These are phyloP conservation scores for Apotomis betuletana DNA, from an alignment of 2,888 invertebrate genomes.

Conservation along the genomic window DNA sequence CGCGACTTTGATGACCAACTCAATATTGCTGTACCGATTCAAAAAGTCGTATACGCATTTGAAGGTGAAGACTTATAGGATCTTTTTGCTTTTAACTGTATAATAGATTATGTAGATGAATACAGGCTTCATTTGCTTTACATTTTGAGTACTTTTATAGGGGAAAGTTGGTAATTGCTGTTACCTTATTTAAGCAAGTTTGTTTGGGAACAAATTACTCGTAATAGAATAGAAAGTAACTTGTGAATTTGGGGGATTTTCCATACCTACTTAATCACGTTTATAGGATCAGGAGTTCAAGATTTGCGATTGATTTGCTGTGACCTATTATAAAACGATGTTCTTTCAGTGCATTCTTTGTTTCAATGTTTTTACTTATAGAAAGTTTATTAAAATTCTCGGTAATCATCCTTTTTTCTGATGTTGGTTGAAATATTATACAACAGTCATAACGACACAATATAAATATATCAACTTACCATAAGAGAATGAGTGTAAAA, in stretches of 20 bases:
- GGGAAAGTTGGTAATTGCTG: conserved; percentile 48
- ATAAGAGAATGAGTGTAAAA: no score
- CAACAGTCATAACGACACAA: no score
- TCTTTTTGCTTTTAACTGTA: neutral
- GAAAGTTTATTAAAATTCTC: no score
- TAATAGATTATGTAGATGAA: conserved; percentile 38
- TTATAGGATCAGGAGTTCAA: conserved; percentile 12
- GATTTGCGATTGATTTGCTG: conserved; percentile 19
- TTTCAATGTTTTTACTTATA: no score
- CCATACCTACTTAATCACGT: conserved; percentile 27
- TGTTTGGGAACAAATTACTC: conserved; percentile 48
- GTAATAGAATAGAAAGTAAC: conserved; percentile 44
- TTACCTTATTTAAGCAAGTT: conserved; percentile 45
- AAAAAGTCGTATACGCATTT: conserved; percentile 7
- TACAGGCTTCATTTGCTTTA: conserved; percentile 34
- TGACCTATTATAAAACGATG: no score
- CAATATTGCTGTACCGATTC: neutral
- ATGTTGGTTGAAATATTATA: no score
- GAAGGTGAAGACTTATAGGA: neutral
- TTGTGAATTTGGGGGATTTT: conserved; percentile 50
- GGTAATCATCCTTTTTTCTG: no score
- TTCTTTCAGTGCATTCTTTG: no score
- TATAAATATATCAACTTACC: no score
- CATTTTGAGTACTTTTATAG: conserved; percentile 41
- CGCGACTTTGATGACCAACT: conserved; percentile 21